A percentile compares a stretch with the other conserved stretches of the same genome.
phyloP scores from a whole-genome alignment of 2,113 vertebrate species.

The rabbit (Oryctolagus cuniculus) region mOryCun1.1 NC_091432.1:50931501-50932000 shows the following conservation, averaged over 20 bases:
- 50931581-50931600: background rate
- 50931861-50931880: background rate
- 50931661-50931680: constrained; percentile 80
- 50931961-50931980: constrained; percentile 14
- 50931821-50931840: background rate
- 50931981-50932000: background rate
- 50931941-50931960: background rate
- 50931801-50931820: constrained; percentile 77
- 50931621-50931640: constrained; percentile 54
- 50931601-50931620: background rate
- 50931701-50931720: constrained; percentile 77
- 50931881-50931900: background rate
- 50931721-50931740: constrained; percentile 84
- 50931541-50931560: background rate
- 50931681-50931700: constrained; percentile 85
- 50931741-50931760: constrained; percentile 83
- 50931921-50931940: background rate
- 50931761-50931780: constrained; percentile 75
- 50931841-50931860: background rate
- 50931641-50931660: constrained; percentile 76
- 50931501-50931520: too few relatives aligned
- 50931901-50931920: background rate
- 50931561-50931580: background rate
- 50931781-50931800: constrained; percentile 85
- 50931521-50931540: background rate